Evolutionary conservation across 2,797 vertebrate genomes (phyloP), one percentile per base, ranked within the genome.

Genomic region (Pogonophryne albipinna): DNA sequence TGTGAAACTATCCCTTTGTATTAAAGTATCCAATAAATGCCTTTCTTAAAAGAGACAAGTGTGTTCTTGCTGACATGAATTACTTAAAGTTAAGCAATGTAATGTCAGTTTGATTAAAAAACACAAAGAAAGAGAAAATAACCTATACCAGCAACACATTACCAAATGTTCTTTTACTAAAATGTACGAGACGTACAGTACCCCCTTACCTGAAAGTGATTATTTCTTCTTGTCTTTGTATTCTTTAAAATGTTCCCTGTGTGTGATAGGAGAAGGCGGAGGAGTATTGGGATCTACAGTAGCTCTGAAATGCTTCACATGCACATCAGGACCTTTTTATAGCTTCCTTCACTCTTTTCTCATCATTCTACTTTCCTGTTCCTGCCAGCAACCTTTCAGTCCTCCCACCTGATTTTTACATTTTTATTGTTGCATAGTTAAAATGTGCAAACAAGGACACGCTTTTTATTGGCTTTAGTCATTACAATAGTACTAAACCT

Each of bases 401-500:
- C 64, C 47, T 75, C 79, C 73, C 75, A 55, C 57, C 17, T n/a
- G 65, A 59, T 47, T 57, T 63, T 47, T 46, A 45, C 12, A 44
- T 12, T 80, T 84, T 80, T 83, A 74, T 86, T 87, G 76, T 85
- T 68, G n/a, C 2, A 6, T 57, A 58, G 70, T 63, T 74, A 41
- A 41, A 64, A 72, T 78, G 63, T 80, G 78, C 71, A 76, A 76
- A 75, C 49, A 68, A 66, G 44, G 44, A 71, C 53, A 67, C n/a
- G 20, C 68, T 38, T 67, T 88, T 90, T 86, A 90, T 91, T 76
- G 84, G 56, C 44, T 73, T 2, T 38, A 59, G 59, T 66, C 65
- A 71, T 89, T 76, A 67, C 44, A 52, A 12, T 71, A 70, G 63
- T 49, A 83, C 77, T 88, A 87, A 89, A 93, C 67, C 11, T 0